Base-by-base conservation (phyloP, 2,888 invertebrate species). In the Protula sp. region DNA sequence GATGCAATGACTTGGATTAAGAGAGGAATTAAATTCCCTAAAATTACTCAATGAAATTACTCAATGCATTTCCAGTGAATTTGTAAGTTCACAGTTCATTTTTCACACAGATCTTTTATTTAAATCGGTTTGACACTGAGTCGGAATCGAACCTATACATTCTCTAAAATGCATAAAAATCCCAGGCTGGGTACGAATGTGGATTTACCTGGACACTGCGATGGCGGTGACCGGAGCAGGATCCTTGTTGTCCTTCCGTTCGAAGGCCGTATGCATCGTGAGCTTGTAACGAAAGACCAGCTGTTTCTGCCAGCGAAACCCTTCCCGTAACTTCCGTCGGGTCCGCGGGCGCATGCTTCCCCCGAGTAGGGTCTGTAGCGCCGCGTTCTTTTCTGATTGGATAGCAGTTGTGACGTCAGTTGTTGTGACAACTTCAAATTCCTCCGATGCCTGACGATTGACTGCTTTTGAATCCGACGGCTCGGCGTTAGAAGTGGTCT, bases 211-310 rank as follows among this genome's bases (percentile, higher is more conserved):
- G 50, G 97, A 95, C 57, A 97, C 91, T 50, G 92, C 91, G 30
- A 98, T 85, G 53, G 94, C 90, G 27, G 97, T 97, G 67, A 99
- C 91, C 65, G 95, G 91, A 30, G 98, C 97, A 61, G 98, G 98
- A 80, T 94, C 91, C 0, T 91, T 88, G 84, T 99, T 99, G 83
- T 98, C 97, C 76, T 94, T 92, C 48, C 97, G 86, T 83, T 95
- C 94, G 82, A 75, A 81, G 2, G 81, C 81, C 58, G 81, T 81
- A 67, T 81, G 80, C 95, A 97, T 95, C 19, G 95, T 97, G 70
- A 98, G 83, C 84, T 95, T 94, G 77, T 93, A 94, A 75, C 94
- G 87, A 78, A 94, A 91, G 62, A 94, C 88, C 68, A 97, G 84
- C 75, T 94, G 93, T 60, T 93, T 87, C 79, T 89, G 88, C 97